Base-by-base conservation (phyloP, 1,140 invertebrate species). In the Drosophila ficusphila region DNA sequence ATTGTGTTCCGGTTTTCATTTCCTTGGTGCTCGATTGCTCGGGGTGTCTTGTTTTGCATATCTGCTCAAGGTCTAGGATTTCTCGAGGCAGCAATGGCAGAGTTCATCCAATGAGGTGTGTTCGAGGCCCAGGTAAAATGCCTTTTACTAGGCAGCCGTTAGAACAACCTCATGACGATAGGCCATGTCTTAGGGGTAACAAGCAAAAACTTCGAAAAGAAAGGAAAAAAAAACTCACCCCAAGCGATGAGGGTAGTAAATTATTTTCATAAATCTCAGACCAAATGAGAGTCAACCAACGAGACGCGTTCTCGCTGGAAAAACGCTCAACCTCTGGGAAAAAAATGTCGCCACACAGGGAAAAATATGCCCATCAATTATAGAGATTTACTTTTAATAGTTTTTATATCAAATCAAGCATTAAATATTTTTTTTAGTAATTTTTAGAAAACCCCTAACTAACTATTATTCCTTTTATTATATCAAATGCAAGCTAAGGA, bases 51-150 rank as follows among this genome's bases (percentile, higher is more conserved):
- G 11, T 42, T 71, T 67, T 58, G 51, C 57, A 61, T 57, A 51
- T 36, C 9, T 39, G 19, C 71, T 29, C 23, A 51, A 33, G 34
- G 36, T 34, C 21, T 12, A 21, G 48, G 36, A 34, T 42, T 27
- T 27, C 44, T 12, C 4, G 53, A 82, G 79, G 79, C 70, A 83
- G 62, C 70, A 74, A 65, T 74, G 56, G 73, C 72, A 76, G 54
- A 49, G 39, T 18, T 18, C 65, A 52, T 76, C 82, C 82, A 86
- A 86, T 86, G 69, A 57, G 58, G 81, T 42, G 29, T 16, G 29
- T 25, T 46, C 14, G 19, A 33, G 60, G 21, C 11, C 31, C 81
- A 86, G 79, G 79, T 85, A 85, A 52, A 70, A 79, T 68, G 60
- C 44, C 52, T 33, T 7, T 44, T 21, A 2, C 41, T 29, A 38